Base-by-base conservation (phyloP, 2,797 vertebrate species). In the Bradypus variegatus region DNA sequence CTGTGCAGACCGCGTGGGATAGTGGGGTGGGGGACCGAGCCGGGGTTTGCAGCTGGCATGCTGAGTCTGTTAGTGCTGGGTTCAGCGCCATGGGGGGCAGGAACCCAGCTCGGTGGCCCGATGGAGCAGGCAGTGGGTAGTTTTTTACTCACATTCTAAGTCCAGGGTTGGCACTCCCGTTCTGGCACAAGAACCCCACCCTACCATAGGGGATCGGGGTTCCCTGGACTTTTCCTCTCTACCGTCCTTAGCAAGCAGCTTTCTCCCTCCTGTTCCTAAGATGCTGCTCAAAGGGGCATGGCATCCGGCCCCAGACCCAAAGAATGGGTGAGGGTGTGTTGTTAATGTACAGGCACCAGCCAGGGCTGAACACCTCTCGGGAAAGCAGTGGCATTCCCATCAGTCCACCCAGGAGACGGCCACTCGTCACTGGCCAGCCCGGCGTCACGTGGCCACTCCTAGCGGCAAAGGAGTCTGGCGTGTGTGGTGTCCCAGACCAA, bases 31-130 rank as follows among this genome's bases (percentile, higher is more conserved):
- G 9, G 77, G 13, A 50, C 10, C 19, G 50, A 16, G 36, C 53
- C 14, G 6, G 50, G 50, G 8, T 45, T 72, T 45, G 23, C 7
- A 29, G 27, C 10, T 4, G 33, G 29, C 9, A 11, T 14, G 16
- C 15, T 6, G 16, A 18, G 3, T 31, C 67, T 45, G 33, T 62
- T 38, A 25, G 53, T 12, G 12, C 11, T 2, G 2, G 38, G 12
- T 60, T 18, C 21, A 8, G 4, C 38, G 6, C 2, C 0, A 0
- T 14, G 31, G 11, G 33, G 15, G 33, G 65, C 33, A 29, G 79
- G 27, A 50, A 8, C 53, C 14, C 48, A 27, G 1, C 45, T 11
- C 29, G 27, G 65, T 5, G 15, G 15, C 36, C 64, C 48, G 45
- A 23, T 45, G 8, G 9, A 82, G 16, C 48, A 53, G 27, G 19